Conservation (phyloP, 37 sponge, comb jelly and placozoan species). For the Theonella swinhoei region DNA sequence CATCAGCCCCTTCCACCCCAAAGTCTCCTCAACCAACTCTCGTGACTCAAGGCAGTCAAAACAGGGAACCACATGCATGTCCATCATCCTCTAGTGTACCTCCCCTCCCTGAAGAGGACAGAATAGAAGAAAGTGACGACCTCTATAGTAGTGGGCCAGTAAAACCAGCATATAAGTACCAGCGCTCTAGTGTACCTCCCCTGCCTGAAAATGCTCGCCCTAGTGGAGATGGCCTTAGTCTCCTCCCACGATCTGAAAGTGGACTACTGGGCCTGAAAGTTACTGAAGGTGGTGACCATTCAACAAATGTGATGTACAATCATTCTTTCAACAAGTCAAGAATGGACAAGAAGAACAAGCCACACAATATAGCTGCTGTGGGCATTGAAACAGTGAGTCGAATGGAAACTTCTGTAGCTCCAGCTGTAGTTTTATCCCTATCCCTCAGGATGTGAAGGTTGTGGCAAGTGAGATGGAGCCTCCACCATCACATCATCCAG, state of each 20-base stretch:
- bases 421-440: too few species aligned
- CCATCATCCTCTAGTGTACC: neutral
- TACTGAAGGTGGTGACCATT: neutral
- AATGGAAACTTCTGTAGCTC: too few species aligned
- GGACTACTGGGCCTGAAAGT: neutral
- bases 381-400: constrained; percentile 13
- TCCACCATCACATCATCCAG: too few species aligned
- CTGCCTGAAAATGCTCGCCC: neutral
- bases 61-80: neutral
- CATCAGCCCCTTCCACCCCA: neutral
- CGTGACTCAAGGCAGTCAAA: neutral
- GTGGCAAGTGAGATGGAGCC: too few species aligned
- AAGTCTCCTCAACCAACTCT: too few species aligned
- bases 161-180: neutral
- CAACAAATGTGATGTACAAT: neutral
- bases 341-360: too few species aligned
- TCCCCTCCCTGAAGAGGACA: neutral
- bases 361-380: neutral
- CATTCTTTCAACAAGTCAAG: too few species aligned
- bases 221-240: neutral
- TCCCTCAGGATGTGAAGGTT: too few species aligned
- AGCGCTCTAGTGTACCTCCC: neutral
- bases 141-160: neutral
- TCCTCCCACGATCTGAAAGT: neutral
- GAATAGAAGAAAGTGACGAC: neutral